Evolutionary conservation across 1,140 invertebrate species (phyloP), one percentile per base, ranked within the genome.

Genomic region (Dendroctonus valens): DNA sequence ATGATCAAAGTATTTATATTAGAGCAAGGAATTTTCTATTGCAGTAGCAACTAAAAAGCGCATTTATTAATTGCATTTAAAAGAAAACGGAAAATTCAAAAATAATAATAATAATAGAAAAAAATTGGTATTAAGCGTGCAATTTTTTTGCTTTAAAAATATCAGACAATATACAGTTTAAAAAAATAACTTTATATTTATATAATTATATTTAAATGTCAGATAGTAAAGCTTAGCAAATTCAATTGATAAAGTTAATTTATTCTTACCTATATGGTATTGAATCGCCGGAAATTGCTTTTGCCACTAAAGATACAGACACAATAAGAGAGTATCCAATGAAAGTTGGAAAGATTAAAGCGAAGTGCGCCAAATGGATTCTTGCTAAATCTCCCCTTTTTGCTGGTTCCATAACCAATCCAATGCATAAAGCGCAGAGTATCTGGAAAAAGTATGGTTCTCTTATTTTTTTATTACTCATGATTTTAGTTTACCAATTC

Each of bases 331-430:
- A 37, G 54, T 67, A 67, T 46, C 49, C 57, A 40, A 67, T 46
- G 41, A 67, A 67, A 48, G 65, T 60, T 8, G 65, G 58, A 37
- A 67, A 67, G 41, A 67, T 67, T 39, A 67, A 41, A 46, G 49
- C 50, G 48, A 67, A 67, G 40, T 67, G 65, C 12, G 39, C 50
- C 26, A 67, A 55, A 46, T 67, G 65, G 41, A 60, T 54, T 37
- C 26, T 39, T 5, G 57, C 57, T 41, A 67, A 41, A 41, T 67
- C 50, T 12, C 57, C 58, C 15, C 38, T 52, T 54, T 67, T 67
- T 11, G 65, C 57, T 26, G 65, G 65, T 54, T 60, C 58, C 58
- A 67, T 67, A 11, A 67, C 40, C 5, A 59, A 54, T 14, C 41
- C 65, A 3, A 67, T 15, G 14, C 57, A 67, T 5, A 67, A 12